phyloP scores from a whole-genome alignment of 2,797 vertebrate genomes.

The Chloroceryle amazona region DNA sequence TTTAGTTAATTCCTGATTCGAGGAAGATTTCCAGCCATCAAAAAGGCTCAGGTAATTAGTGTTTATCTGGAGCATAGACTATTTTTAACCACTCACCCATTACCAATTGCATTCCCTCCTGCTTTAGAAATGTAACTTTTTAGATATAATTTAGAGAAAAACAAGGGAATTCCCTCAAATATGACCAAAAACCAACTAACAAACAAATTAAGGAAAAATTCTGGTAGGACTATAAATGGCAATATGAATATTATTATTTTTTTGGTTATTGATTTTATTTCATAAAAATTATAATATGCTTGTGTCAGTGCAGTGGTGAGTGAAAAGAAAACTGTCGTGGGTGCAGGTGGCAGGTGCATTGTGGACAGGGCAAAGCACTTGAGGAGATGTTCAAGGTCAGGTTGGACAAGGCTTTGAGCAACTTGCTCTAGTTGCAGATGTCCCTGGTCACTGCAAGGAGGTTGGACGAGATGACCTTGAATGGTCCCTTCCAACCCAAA shows the following conservation, averaged over 20 bases:
- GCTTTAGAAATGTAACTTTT: neutral
- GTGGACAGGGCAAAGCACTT: neutral
- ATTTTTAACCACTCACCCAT: neutral
- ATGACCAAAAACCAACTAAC: fast-evolving
- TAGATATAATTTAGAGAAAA: neutral
- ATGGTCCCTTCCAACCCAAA: neutral
- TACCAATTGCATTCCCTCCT: neutral
- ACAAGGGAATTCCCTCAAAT: neutral
- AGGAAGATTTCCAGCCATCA: neutral
- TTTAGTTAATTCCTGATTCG: neutral
- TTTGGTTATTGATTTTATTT: neutral
- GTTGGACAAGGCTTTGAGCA: neutral
- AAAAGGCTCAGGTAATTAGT: neutral
- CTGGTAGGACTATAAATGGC: neutral
- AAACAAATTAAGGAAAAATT: neutral
- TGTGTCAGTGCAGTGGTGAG: neutral
- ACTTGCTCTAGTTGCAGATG: neutral
- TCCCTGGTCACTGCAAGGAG: neutral
- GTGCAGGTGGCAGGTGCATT: neutral
- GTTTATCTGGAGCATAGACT: neutral
- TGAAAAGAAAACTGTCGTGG: neutral
- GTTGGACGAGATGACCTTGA: neutral
- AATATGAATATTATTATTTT: neutral
- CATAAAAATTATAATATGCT: neutral
- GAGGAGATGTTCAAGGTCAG: neutral